Conservation (phyloP, 1,140 invertebrate genomes). For the Nixonia krombeini region DNA sequence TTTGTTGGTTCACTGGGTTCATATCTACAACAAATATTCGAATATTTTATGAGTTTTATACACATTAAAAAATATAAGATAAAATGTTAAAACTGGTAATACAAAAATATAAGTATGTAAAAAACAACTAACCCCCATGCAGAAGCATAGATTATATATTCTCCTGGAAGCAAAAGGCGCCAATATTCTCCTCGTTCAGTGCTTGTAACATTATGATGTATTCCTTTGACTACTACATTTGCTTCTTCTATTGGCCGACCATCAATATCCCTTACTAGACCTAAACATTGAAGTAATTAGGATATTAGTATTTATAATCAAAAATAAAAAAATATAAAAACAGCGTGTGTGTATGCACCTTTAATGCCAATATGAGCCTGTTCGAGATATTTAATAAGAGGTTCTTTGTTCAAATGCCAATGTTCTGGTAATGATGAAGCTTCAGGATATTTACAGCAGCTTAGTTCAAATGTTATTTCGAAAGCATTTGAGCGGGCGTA, state of each 20-base stretch:
- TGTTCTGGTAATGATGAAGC: conserved; percentile 79
- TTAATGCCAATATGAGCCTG: conserved; percentile 88
- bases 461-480: conserved; percentile 96
- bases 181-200: conserved; percentile 89
- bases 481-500: conserved; percentile 96
- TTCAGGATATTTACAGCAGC: conserved; percentile 94
- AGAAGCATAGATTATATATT: conserved; percentile 80
- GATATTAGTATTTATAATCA: too few species aligned
- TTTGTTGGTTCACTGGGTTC: conserved; percentile 58
- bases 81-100: neutral
- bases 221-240: conserved; percentile 78
- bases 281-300: too few species aligned
- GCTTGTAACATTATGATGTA: conserved; percentile 82
- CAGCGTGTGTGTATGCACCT: conserved; percentile 66
- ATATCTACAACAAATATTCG: conserved; percentile 58
- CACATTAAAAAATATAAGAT: neutral
- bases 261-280: conserved; percentile 72
- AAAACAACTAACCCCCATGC: conserved; percentile 83
- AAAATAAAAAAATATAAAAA: too few species aligned
- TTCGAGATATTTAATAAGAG: conserved; percentile 89
- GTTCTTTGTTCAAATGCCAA: conserved; percentile 91
- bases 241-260: conserved; percentile 78
- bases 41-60: too few species aligned
- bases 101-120: conserved; percentile 1
- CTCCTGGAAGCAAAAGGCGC: conserved; percentile 86